A percentile compares a stretch with the other conserved stretches of the same genome.
These are phyloP conservation scores for Mycalesis mineus DNA, from an alignment of 2,888 invertebrate genomes.

Conservation along the genomic window DNA sequence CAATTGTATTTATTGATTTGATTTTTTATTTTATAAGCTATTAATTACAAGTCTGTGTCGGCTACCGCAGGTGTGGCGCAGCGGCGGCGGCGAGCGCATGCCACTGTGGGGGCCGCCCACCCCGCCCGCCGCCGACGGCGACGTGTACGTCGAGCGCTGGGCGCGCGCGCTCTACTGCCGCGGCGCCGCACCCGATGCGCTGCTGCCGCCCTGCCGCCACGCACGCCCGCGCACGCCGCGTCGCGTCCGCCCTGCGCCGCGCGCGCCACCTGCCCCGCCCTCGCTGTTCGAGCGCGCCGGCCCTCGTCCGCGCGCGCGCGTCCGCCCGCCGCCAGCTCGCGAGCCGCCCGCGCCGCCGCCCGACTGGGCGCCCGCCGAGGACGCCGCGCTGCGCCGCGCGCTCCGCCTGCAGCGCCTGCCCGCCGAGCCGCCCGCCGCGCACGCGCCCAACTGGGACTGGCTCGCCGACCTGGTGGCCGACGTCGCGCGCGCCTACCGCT, in stretches of 20 bases:
- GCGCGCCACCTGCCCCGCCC: slow-evolving; percentile 86
- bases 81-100: slow-evolving; percentile 71
- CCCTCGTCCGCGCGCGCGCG: slow-evolving; percentile 84
- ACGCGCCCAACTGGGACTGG: slow-evolving; percentile 97
- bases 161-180: slow-evolving; percentile 91
- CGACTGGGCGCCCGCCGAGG: slow-evolving; percentile 95
- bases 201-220: slow-evolving; percentile 80
- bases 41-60: no score
- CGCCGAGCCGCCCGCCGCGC: slow-evolving; percentile 86
- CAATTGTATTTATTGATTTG: no score
- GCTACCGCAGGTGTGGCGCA: slow-evolving; percentile 84
- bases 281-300: slow-evolving; percentile 83
- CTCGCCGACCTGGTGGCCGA: slow-evolving; percentile 94
- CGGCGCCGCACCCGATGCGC: slow-evolving; percentile 83
- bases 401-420: slow-evolving; percentile 81
- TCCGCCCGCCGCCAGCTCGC: slow-evolving; percentile 84
- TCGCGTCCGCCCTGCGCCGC: slow-evolving; percentile 80
- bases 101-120: slow-evolving; percentile 96
- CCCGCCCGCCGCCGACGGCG: slow-evolving; percentile 94
- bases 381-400: slow-evolving; percentile 91
- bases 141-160: slow-evolving; percentile 92
- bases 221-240: slow-evolving; percentile 81
- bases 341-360: slow-evolving; percentile 82
- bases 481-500: slow-evolving; percentile 90
- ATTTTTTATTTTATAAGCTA: no score